Percentiles rank a stretch among this genome's conserved stretches.
phyloP scores from a whole-genome alignment of 1,140 invertebrate genomes.

The Eumeta japonica region DNA sequence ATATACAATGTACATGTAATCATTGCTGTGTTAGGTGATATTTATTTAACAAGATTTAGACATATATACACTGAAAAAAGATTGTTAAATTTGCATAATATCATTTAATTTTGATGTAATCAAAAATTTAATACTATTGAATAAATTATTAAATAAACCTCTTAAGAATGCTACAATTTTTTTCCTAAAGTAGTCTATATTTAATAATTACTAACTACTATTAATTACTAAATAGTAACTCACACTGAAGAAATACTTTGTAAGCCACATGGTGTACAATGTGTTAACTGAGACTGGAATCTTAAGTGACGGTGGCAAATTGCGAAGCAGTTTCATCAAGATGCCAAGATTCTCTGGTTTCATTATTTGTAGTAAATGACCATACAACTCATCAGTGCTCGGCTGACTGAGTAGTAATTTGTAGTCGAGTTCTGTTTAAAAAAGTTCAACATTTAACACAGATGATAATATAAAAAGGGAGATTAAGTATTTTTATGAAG shows the following conservation, averaged over 20 bases:
- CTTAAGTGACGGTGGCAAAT: conserved; percentile 28
- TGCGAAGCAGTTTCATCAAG: conserved; percentile 33
- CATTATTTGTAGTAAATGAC: conserved; percentile 22
- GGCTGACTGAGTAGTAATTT: conserved; percentile 30
- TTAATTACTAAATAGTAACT: conserved; percentile 12
- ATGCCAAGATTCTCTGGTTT: conserved; percentile 31
- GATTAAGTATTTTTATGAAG: too few relatives aligned
- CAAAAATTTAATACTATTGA: too few relatives aligned
- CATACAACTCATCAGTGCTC: conserved; percentile 13
- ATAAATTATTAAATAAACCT: too few relatives aligned
- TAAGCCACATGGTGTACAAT: conserved; percentile 39
- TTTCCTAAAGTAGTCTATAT: not conserved
- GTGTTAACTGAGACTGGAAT: conserved; percentile 23
- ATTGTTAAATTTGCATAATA: not conserved
- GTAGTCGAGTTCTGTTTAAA: conserved; percentile 46
- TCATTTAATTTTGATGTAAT: too few relatives aligned
- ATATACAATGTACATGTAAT: not conserved
- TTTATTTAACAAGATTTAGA: not conserved
- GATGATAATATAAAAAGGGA: not conserved
- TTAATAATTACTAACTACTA: not conserved
- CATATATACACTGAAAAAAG: not conserved
- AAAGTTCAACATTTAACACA: not conserved
- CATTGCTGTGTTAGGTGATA: not conserved
- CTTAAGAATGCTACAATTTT: not conserved
- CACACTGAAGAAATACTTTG: conserved; percentile 38